Evolutionary conservation across 2,113 vertebrate genomes (phyloP), one percentile per base, ranked within the genome.

Genomic region (Microcebus tavaratra): DNA sequence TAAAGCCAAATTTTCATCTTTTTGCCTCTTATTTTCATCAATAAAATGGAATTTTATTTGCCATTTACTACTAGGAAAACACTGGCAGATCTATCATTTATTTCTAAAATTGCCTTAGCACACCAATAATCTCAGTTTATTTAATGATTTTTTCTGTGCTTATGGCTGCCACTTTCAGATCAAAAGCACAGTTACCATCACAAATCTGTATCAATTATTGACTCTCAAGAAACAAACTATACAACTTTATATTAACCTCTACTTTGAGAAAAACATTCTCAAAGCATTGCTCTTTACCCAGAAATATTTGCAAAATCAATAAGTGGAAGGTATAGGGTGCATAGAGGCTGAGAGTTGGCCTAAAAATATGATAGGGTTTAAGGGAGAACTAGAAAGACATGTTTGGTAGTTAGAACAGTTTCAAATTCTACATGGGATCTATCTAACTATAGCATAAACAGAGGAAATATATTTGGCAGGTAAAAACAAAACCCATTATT

Each of bases 1-100:
- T 59, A 78, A 97, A 96, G 78, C 72, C 72, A 88, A 23, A 42
- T 83, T 92, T 96, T 92, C 78, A 78, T 96, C 39, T 57, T 96
- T 90, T 90, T 82, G 21, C 20, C 23, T 63, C 45, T 45, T 45
- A 45, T 25, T 88, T 57, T 92, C 63, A 53, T 85, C 13, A 45
- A 45, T 45, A 45, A 45, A 45, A 42, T 78, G 73, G 95, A 93
- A 93, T 65, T 97, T 88, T 75, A 84, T 78, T 93, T 96, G 29
- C 57, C 79, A 67, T 81, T 93, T 86, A 72, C 18, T 88, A 83
- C 29, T 93, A 8, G 57, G 50, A 75, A 85, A 96, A 94, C 53
- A 84, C 57, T 92, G 65, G 67, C 80, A 93, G 83, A 57, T 50
- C 45, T 36, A 90, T 36, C 67, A 53, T 34, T 75, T 96, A 65